A percentile compares a stretch with the other conserved stretches of the same genome.
phyloP scores from a whole-genome alignment of 2,888 invertebrate species.

The Chalcis sispes region DNA sequence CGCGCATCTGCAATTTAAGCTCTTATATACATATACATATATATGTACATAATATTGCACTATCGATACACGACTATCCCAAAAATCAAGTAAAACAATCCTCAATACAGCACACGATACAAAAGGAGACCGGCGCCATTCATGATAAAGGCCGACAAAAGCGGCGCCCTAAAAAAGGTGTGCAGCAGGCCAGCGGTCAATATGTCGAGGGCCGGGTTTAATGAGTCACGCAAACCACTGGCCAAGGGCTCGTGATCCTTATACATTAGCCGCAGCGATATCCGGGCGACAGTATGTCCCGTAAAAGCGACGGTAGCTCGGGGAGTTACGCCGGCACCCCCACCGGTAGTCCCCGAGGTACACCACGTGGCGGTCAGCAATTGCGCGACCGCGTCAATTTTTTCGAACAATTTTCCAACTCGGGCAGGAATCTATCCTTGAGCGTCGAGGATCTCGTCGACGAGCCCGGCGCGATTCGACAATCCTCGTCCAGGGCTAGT shows the following conservation, averaged over 20 bases:
- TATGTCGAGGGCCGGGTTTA: conserved; percentile 28
- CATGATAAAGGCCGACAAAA: not conserved
- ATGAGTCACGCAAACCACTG: conserved; percentile 54
- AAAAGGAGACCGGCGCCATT: not conserved
- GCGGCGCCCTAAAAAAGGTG: not conserved
- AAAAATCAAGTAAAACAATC: no score
- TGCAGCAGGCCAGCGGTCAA: not conserved
- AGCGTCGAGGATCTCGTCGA: conserved; percentile 75
- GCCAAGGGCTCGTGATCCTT: conserved; percentile 47
- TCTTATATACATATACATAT: no score
- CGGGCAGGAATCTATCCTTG: conserved; percentile 66
- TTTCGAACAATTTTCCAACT: conserved; percentile 86
- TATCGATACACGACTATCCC: no score
- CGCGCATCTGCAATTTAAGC: not conserved
- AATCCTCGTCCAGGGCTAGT: conserved; percentile 73
- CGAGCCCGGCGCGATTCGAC: conserved; percentile 59
- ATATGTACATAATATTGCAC: no score
- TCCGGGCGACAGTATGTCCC: conserved; percentile 56
- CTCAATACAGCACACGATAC: no score
- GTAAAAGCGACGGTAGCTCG: conserved; percentile 60
- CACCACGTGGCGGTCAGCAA: conserved; percentile 74
- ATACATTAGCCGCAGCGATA: not conserved
- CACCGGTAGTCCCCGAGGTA: conserved; percentile 58
- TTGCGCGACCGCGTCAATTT: conserved; percentile 86
- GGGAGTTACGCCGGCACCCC: not conserved